These are phyloP conservation scores for Tokudaia tokunoshimensis DNA, from an alignment of 2,797 vertebrate genomes.

Conservation along the genomic window DNA sequence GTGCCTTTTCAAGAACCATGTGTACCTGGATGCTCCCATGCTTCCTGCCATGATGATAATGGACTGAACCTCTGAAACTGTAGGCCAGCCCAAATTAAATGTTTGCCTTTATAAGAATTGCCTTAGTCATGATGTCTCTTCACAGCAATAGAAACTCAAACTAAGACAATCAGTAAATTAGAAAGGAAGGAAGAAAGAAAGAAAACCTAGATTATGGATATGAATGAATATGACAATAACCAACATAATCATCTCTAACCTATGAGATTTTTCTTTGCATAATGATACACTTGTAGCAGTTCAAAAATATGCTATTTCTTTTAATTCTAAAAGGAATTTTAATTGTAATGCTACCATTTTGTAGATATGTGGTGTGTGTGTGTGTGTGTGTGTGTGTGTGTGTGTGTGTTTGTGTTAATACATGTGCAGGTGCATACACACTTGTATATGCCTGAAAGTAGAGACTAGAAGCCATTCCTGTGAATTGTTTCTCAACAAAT, in stretches of 20 bases:
- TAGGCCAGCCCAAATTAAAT: neutral
- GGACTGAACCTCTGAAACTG: neutral
- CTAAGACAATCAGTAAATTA: neutral
- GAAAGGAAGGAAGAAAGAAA: neutral
- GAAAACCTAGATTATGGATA: neutral
- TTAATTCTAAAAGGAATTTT: neutral
- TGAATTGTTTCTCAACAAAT: neutral
- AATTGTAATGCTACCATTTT: neutral
- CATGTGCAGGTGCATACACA: rapidly evolving
- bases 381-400: neutral
- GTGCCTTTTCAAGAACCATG: neutral
- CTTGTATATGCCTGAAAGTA: neutral
- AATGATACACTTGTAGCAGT: neutral
- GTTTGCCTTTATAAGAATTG: neutral
- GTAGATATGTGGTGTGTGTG: neutral
- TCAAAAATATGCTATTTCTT: neutral
- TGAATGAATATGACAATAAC: neutral
- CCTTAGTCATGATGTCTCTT: neutral
- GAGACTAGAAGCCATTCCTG: neutral
- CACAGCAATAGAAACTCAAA: neutral
- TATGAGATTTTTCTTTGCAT: neutral
- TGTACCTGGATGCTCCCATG: neutral
- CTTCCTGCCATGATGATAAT: neutral
- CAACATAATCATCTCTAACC: neutral
- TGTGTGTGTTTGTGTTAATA: neutral